Evolutionary conservation across 2,113 vertebrate species (phyloP).

Genomic region (Channa maculata): DNA sequence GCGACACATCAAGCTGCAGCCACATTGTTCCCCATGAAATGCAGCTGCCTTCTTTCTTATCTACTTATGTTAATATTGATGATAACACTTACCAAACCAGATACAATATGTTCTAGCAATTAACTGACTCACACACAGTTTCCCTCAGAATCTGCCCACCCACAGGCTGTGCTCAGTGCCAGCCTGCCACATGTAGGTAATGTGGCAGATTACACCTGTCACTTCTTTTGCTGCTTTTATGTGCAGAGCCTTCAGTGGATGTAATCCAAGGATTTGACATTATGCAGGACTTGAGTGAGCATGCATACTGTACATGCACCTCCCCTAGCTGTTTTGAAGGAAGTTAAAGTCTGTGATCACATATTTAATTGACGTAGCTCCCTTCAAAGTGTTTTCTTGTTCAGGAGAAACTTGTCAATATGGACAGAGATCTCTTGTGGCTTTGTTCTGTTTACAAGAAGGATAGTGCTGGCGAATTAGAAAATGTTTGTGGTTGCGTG

Average conservation of each 20-base stretch:
- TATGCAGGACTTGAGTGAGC: conserved; percentile 49
- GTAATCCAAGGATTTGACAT: conserved; percentile 79
- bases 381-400: conserved; percentile 3
- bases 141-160: conserved; percentile 32
- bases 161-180: conserved; percentile 37
- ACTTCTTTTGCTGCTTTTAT: conserved; percentile 68
- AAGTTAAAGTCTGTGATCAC: conserved; percentile 46
- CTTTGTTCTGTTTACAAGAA: conserved; percentile 7
- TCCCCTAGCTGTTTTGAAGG: conserved; percentile 34
- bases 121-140: conserved; percentile 50
- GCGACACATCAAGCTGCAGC: conserved; percentile 38
- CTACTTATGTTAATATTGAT: conserved; percentile 34
- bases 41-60: conserved; percentile 14
- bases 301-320: conserved; percentile 22
- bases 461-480: neutral
- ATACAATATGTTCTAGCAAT: conserved; percentile 50
- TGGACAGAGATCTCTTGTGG: conserved; percentile 7
- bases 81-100: conserved; percentile 26
- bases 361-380: conserved; percentile 44
- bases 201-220: conserved; percentile 77
- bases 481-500: neutral
- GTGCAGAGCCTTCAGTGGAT: conserved; percentile 69
- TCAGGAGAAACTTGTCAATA: conserved; percentile 38
- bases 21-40: conserved; percentile 29
- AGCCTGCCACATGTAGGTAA: conserved; percentile 65